These are phyloP conservation scores for Sarcophaga carnaria DNA, from an alignment of 2,888 invertebrate species.

Conservation along the genomic window DNA sequence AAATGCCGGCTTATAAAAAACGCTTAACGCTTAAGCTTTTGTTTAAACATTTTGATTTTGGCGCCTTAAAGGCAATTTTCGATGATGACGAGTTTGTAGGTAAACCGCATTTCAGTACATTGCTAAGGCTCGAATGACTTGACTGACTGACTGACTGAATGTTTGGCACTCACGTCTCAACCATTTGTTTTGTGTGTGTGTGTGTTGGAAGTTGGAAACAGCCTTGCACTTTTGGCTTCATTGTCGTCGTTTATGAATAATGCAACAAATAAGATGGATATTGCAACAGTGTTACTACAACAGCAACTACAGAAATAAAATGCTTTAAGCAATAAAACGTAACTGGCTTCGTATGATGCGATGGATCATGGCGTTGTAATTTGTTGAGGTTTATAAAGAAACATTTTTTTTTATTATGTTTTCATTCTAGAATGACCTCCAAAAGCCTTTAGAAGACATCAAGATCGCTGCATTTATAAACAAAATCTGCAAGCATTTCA, in stretches of 20 bases:
- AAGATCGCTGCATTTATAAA: neutral
- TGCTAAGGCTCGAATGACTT: too few relatives aligned
- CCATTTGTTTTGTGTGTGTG: neutral
- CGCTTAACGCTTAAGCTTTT: constrained; percentile 53
- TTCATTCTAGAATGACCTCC: constrained; percentile 50
- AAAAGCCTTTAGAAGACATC: constrained; percentile 34
- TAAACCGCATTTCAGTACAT: constrained; percentile 53
- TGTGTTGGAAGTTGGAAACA: constrained; percentile 19
- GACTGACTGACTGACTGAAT: too few relatives aligned
- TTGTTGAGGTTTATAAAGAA: constrained; percentile 11
- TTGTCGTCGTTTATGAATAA: constrained; percentile 66
- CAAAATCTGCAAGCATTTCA: neutral
- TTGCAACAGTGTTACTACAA: constrained; percentile 54
- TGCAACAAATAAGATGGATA: constrained; percentile 54
- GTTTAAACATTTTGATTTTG: constrained; percentile 56
- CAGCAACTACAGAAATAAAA: constrained; percentile 42
- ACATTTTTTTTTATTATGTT: neutral
- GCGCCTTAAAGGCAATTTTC: constrained; percentile 64
- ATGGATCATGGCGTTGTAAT: constrained; percentile 51
- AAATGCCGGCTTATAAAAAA: constrained; percentile 49
- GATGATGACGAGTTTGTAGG: constrained; percentile 67
- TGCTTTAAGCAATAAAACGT: constrained; percentile 60
- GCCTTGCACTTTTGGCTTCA: constrained; percentile 65
- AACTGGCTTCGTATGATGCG: constrained; percentile 52
- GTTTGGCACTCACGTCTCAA: neutral